phyloP scores from a whole-genome alignment of 2,797 vertebrate genomes.

The Pitangus sulphuratus region DNA sequence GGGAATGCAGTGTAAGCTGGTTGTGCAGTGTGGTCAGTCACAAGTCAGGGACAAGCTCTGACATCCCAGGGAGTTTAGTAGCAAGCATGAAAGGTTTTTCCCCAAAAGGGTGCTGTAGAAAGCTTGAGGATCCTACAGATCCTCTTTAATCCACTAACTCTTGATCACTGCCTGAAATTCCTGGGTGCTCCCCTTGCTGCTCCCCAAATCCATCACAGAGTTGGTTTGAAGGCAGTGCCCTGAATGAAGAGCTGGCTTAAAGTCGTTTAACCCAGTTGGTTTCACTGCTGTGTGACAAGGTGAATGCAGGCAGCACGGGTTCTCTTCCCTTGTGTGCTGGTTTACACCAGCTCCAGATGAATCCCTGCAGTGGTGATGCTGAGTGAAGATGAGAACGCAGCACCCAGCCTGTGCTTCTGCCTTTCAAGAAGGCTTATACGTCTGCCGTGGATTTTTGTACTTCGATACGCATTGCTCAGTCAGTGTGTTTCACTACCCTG shows the following conservation, averaged over 20 bases:
- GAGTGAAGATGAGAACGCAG: background rate
- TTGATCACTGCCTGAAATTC: background rate
- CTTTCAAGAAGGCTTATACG: background rate
- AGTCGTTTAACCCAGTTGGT: background rate
- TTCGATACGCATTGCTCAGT: background rate
- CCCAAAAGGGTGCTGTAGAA: background rate
- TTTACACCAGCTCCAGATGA: background rate
- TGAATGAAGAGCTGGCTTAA: background rate
- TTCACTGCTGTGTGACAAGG: background rate
- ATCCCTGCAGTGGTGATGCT: background rate
- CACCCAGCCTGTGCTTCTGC: background rate
- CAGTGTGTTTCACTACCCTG: background rate
- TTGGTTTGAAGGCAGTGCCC: background rate
- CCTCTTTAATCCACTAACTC: background rate
- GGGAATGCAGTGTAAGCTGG: background rate
- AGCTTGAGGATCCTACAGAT: background rate
- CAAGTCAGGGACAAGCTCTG: background rate
- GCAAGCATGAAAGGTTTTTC: background rate
- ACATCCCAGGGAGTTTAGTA: background rate
- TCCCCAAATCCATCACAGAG: background rate
- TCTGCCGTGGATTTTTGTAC: background rate
- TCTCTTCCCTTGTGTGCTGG: fast-evolving
- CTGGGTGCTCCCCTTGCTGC: background rate
- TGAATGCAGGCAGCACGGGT: fast-evolving
- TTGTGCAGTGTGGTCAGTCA: fast-evolving